Conservation (phyloP, 2,797 vertebrate genomes). For the Agapornis canus region DNA sequence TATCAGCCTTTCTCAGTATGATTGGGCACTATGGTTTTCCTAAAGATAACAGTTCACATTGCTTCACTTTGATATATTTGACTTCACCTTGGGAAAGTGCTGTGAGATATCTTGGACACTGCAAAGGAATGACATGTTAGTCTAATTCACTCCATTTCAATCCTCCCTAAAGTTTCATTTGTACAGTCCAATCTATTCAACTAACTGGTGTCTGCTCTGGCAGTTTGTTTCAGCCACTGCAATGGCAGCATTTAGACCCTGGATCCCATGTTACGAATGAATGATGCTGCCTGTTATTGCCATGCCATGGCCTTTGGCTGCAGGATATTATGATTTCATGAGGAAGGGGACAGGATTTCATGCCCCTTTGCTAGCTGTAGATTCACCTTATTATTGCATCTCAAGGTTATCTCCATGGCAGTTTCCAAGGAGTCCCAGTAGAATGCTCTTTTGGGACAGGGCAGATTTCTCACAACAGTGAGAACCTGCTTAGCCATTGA, state of each 20-base stretch:
- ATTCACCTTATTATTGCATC: background rate
- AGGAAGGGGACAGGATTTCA: background rate
- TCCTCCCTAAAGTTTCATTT: background rate
- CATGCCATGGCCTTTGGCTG: accelerated
- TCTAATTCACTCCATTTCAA: background rate
- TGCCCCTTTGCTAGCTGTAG: background rate
- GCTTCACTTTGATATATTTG: background rate
- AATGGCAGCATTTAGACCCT: background rate
- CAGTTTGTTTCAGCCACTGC: background rate
- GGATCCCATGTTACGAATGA: background rate
- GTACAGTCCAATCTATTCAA: background rate
- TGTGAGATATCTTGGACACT: background rate
- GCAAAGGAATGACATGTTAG: background rate
- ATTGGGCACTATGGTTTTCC: background rate
- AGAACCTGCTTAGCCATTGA: background rate
- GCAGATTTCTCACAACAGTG: background rate
- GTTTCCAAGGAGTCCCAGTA: background rate
- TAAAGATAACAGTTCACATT: background rate
- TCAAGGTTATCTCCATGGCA: background rate
- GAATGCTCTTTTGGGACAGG: background rate
- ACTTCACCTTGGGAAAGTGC: background rate
- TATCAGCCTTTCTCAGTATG: background rate
- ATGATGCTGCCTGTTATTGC: background rate
- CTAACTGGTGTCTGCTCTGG: background rate
- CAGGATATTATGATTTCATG: background rate